Percentiles rank a stretch among this genome's conserved stretches.
Evolutionary conservation across 2,888 invertebrate species (phyloP).

Genomic region (Leptogaster cylindrica): DNA sequence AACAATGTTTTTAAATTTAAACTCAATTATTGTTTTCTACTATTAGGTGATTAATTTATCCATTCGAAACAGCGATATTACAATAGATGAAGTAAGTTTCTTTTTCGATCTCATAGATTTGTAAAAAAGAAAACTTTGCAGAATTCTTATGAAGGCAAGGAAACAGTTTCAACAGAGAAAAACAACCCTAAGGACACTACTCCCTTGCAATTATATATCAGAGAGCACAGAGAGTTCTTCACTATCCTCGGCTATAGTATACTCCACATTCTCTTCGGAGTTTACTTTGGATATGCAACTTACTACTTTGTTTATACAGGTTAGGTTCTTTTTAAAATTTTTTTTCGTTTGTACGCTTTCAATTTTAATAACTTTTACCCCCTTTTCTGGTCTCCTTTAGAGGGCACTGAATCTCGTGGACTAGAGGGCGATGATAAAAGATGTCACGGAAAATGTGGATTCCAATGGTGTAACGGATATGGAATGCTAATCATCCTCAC

Average conservation of each 20-base stretch:
- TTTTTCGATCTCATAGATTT: no score
- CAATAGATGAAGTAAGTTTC: no score
- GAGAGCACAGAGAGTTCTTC: conserved; percentile 43
- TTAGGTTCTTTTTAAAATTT: conserved; percentile 47
- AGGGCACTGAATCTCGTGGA: conserved; percentile 2
- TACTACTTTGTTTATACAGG: conserved; percentile 55
- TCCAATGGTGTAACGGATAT: conserved; percentile 70
- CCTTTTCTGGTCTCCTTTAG: background rate
- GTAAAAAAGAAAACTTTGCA: no score
- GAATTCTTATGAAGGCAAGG: no score
- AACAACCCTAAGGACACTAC: no score
- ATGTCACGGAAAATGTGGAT: conserved; percentile 52
- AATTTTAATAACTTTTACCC: background rate
- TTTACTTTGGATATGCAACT: conserved; percentile 58
- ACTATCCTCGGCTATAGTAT: conserved; percentile 47
- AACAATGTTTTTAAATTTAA: no score
- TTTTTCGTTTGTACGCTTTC: background rate
- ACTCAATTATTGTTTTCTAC: no score
- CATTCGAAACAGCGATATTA: no score
- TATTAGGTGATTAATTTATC: no score
- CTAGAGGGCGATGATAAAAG: conserved; percentile 6
- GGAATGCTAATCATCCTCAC: conserved; percentile 74
- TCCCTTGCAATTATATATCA: no score
- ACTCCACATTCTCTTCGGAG: conserved; percentile 53
- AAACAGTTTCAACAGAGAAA: no score